phyloP scores from a whole-genome alignment of 2,888 invertebrate genomes.

The Desoria tigrina region DNA sequence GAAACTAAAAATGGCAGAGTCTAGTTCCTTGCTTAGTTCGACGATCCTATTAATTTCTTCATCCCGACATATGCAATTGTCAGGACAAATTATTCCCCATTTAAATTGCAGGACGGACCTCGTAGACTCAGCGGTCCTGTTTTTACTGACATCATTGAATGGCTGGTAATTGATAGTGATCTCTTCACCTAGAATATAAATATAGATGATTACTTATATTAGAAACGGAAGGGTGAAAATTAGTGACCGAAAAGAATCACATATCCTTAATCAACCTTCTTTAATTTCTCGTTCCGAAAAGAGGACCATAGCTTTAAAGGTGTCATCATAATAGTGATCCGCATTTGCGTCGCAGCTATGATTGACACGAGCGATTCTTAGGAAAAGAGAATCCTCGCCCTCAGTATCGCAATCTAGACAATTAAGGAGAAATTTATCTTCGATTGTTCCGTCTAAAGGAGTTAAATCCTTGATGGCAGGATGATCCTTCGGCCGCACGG shows the following conservation, averaged over 20 bases:
- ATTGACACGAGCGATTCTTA: slow-evolving; percentile 17
- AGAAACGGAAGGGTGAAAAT: too few relatives aligned
- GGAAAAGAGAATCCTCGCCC: background rate
- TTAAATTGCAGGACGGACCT: background rate
- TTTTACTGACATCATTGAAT: background rate
- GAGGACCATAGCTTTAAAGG: slow-evolving; percentile 15
- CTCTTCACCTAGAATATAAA: background rate
- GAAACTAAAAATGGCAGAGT: background rate
- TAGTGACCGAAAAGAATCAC: too few relatives aligned
- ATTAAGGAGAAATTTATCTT: slow-evolving; percentile 11
- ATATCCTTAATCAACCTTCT: slow-evolving; percentile 7
- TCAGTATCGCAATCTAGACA: background rate
- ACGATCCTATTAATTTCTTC: background rate
- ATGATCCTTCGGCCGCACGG: background rate
- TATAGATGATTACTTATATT: background rate
- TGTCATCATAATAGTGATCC: background rate
- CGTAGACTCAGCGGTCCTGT: background rate
- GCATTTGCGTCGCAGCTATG: slow-evolving; percentile 22
- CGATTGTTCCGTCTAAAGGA: slow-evolving; percentile 9
- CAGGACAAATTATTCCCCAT: slow-evolving; percentile 20
- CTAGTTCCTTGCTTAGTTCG: background rate
- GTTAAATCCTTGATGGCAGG: background rate
- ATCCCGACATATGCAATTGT: slow-evolving; percentile 18
- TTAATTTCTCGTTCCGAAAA: slow-evolving; percentile 18
- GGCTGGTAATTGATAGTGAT: too few relatives aligned